phyloP scores from a whole-genome alignment of 2,797 vertebrate genomes.

The Darevskia mixta region DNA sequence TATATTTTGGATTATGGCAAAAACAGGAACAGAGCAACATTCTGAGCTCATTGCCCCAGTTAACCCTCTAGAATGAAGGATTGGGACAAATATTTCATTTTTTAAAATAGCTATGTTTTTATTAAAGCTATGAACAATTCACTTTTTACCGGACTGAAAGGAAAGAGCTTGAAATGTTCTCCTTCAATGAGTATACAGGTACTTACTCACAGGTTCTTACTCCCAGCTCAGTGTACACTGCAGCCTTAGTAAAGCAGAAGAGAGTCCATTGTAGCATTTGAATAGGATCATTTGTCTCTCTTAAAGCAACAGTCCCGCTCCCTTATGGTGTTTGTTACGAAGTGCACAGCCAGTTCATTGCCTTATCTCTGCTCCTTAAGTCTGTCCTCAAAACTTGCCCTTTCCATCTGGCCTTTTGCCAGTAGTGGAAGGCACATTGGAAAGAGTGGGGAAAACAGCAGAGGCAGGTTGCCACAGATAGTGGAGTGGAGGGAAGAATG shows the following conservation, averaged over 20 bases:
- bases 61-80: background rate
- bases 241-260: too few species aligned
- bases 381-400: background rate
- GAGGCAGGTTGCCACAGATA: too few species aligned
- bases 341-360: background rate
- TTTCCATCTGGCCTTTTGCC: background rate
- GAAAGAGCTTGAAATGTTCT: background rate
- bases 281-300: too few species aligned
- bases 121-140: background rate
- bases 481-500: too few species aligned
- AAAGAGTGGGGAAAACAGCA: too few species aligned
- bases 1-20: conserved; percentile 4
- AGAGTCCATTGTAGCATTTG: too few species aligned
- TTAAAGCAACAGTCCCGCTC: too few species aligned
- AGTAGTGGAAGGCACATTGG: too few species aligned
- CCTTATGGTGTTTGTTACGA: background rate
- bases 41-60: background rate
- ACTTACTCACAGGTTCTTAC: too few species aligned
- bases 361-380: background rate
- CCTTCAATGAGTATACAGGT: too few species aligned
- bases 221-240: too few species aligned
- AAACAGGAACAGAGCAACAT: background rate
- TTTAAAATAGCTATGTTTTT: background rate
- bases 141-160: background rate
- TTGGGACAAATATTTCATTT: background rate